These are phyloP conservation scores for Equus przewalskii DNA, from an alignment of 2,113 vertebrate genomes.

Conservation along the genomic window DNA sequence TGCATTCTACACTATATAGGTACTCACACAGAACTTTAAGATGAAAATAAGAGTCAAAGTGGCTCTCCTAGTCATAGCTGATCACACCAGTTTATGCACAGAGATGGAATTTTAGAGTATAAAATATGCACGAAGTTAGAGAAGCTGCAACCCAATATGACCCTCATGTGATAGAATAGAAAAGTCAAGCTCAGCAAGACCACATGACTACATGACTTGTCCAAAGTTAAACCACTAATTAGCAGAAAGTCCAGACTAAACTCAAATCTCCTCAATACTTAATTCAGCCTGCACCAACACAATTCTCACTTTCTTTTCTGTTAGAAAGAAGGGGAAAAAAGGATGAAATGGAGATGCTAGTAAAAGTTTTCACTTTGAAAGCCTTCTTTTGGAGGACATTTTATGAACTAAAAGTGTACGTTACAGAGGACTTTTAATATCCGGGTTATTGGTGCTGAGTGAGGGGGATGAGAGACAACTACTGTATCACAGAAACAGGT, in stretches of 20 bases:
- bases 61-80: background rate
- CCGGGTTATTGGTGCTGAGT: background rate
- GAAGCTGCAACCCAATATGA: background rate
- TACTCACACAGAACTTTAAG: constrained; percentile 6
- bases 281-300: background rate
- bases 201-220: background rate
- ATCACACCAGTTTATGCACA: background rate
- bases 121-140: background rate
- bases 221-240: background rate
- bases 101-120: background rate
- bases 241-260: background rate
- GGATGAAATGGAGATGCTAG: background rate
- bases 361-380: background rate
- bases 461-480: background rate
- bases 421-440: background rate
- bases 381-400: background rate
- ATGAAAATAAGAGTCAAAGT: background rate
- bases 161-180: background rate
- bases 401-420: background rate
- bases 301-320: background rate
- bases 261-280: background rate
- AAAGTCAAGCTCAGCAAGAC: background rate
- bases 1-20: background rate
- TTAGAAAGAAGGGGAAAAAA: background rate
- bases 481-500: background rate